A percentile compares a stretch with the other conserved stretches of the same genome.
These are phyloP conservation scores for Pseudococcus viburni DNA, from an alignment of 2,888 invertebrate genomes.

Conservation along the genomic window DNA sequence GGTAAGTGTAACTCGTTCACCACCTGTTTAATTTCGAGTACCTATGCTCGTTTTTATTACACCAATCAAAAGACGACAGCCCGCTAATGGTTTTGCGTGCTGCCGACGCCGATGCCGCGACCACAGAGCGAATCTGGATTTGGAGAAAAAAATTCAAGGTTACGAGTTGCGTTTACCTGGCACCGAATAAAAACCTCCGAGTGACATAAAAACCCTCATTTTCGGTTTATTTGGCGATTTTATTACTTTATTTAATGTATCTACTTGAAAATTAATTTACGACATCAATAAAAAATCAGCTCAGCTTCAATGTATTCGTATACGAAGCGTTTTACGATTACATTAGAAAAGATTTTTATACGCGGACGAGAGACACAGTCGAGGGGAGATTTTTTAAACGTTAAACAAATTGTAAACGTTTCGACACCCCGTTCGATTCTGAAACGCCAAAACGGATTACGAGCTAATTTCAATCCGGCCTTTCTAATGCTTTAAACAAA, in stretches of 20 bases:
- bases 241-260: slow-evolving; percentile 60
- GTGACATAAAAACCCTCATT: slow-evolving; percentile 60
- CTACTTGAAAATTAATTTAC: slow-evolving; percentile 62
- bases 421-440: slow-evolving; percentile 30
- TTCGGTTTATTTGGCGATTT: slow-evolving; percentile 57
- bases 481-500: slow-evolving; percentile 48
- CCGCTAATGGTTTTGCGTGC: slow-evolving; percentile 43
- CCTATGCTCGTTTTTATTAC: slow-evolving; percentile 23
- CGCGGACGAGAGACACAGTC: background rate
- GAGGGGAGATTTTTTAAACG: background rate
- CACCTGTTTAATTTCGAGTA: slow-evolving; percentile 20
- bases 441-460: slow-evolving; percentile 30
- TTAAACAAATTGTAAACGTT: slow-evolving; percentile 43
- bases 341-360: slow-evolving; percentile 43
- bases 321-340: slow-evolving; percentile 30
- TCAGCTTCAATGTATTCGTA: slow-evolving; percentile 45
- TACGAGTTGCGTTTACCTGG: background rate
- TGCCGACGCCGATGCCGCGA: background rate
- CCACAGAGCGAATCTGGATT: slow-evolving; percentile 1
- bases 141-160: slow-evolving; percentile 3
- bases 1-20: slow-evolving; percentile 8
- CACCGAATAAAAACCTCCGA: slow-evolving; percentile 7
- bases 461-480: slow-evolving; percentile 28
- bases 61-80: background rate
- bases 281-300: slow-evolving; percentile 53